Evolutionary conservation across 2,113 vertebrate genomes (phyloP).

Genomic region (Siphamia tubifer): DNA sequence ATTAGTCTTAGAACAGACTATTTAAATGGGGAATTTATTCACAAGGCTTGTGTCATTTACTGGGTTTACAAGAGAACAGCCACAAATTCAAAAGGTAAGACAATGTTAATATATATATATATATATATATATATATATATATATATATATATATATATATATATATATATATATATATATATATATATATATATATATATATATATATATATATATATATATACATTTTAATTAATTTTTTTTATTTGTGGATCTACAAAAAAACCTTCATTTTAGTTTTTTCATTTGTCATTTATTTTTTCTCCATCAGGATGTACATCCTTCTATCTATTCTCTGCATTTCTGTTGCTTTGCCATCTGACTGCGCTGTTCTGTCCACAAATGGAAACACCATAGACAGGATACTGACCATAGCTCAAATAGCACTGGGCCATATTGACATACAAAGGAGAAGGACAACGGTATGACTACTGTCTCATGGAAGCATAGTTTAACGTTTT

Average conservation of each 20-base stretch:
- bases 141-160: no score
- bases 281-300: not conserved
- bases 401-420: slow-evolving; percentile 29
- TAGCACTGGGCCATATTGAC: slow-evolving; percentile 48
- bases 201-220: no score
- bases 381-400: not conserved
- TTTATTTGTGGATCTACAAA: no score
- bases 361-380: not conserved
- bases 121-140: no score
- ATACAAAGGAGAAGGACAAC: not conserved
- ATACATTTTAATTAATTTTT: no score
- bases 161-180: no score
- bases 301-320: slow-evolving; percentile 39
- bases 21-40: slow-evolving; percentile 39
- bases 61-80: not conserved
- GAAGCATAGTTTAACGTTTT: not conserved
- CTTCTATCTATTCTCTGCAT: not conserved
- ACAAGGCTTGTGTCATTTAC: not conserved
- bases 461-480: not conserved
- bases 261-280: no score
- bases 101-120: no score
- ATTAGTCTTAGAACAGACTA: slow-evolving; percentile 4
- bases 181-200: no score
- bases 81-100: slow-evolving; percentile 28
- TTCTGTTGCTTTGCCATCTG: not conserved